Evolutionary conservation across 2,113 vertebrate species (phyloP), one percentile per base, ranked within the genome.

Genomic region (Phocoena phocoena): DNA sequence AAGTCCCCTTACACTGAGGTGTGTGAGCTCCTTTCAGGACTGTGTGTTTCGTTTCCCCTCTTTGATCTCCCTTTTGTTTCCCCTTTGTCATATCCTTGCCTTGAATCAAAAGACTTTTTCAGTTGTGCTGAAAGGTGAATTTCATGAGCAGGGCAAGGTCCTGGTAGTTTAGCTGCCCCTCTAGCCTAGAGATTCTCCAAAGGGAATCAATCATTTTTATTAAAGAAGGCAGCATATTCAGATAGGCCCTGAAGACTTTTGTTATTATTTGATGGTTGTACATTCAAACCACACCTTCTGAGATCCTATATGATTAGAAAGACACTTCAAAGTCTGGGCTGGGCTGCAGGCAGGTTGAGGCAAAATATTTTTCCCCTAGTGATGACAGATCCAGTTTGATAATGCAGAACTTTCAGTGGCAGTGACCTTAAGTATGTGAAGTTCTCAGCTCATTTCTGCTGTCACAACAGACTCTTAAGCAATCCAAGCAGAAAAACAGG

Each of bases 381-480:
- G 55, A 55, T 28, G 47, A 68, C 81, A 53, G 71, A 84, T 65
- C 31, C 38, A 65, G 4, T 26, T 80, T 38, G 26, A 55, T 68
- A 65, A 82, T 47, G 13, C 8, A 87, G 55, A 88, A 55, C 38
- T 83, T 74, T 63, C 38, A 41, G 79, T 70, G 58, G 36, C 38
- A 47, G 15, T 80, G 89, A 79, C 86, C 68, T 76, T 91, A 86
- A 80, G 88, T 55, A 80, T 80, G 60, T 44, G 73, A 93, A 65
- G 31, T 23, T 71, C 50, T 93, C 13, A 21, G 36, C 74, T 94
- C 38, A 33, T 28, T n/a, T 74, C 73, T 92, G 23, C 67, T 81
- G 53, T 90, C 68, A 53, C 44, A 86, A 89, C 50, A 96, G 86
- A 92, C 28, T 95, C 60, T 55, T 83, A 60, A 92, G 70, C 58